Percentiles rank a stretch among this genome's conserved stretches.
Evolutionary conservation across 2,797 vertebrate genomes (phyloP).

Genomic region (Acanthornis magna): DNA sequence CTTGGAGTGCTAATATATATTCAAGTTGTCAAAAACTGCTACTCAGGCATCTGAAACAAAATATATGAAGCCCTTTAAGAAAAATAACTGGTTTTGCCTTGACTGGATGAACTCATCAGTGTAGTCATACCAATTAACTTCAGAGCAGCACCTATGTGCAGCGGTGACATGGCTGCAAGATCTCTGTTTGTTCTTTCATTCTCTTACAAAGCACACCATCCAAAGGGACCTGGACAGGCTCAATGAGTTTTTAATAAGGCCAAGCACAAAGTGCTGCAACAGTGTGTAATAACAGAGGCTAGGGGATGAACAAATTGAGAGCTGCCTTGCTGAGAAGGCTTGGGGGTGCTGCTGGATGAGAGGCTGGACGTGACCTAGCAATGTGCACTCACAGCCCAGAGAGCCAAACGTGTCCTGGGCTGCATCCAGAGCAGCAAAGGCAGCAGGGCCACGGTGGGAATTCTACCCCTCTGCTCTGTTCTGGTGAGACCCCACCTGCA

Average conservation of each 20-base stretch:
- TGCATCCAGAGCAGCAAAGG: rapidly evolving
- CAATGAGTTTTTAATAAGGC: neutral
- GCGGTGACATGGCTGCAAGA: neutral
- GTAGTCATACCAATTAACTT: neutral
- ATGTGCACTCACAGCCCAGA: neutral
- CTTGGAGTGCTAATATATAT: neutral
- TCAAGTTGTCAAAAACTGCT: neutral
- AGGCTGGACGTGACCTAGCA: neutral
- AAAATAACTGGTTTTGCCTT: neutral
- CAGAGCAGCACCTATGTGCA: neutral
- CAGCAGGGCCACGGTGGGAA: neutral
- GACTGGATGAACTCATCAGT: neutral
- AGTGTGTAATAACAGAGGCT: neutral
- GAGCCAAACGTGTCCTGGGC: rapidly evolving
- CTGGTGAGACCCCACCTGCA: neutral
- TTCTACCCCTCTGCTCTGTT: neutral
- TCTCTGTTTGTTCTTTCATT: neutral
- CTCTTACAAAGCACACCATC: neutral
- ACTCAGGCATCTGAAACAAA: neutral
- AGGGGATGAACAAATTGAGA: neutral
- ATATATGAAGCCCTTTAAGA: neutral
- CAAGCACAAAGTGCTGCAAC: neutral
- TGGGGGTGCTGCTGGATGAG: neutral
- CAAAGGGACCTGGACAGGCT: neutral
- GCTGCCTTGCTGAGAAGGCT: neutral